These are phyloP conservation scores for Dasyprocta punctata DNA, from an alignment of 2,113 vertebrate species.

Conservation along the genomic window DNA sequence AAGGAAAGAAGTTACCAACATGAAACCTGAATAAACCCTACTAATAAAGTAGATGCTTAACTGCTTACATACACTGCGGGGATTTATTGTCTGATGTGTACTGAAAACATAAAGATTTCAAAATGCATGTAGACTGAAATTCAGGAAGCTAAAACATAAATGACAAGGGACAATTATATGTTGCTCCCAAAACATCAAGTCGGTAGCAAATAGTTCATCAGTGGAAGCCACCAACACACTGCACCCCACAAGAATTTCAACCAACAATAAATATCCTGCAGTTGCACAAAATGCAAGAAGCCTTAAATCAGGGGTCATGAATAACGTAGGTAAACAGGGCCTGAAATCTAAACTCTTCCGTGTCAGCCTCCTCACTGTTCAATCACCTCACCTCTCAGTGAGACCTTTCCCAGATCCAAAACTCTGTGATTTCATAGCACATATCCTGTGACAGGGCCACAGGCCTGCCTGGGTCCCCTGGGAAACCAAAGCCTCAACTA, in stretches of 20 bases:
- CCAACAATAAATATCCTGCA: background rate
- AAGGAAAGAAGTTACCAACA: background rate
- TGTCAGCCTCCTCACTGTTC: background rate
- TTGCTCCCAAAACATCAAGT: background rate
- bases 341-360: background rate
- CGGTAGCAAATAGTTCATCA: background rate
- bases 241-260: background rate
- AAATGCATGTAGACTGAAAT: background rate
- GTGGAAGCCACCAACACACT: background rate
- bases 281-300: background rate
- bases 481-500: background rate
- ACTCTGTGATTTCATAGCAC: background rate
- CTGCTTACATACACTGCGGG: background rate
- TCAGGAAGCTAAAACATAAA: constrained; percentile 19
- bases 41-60: background rate
- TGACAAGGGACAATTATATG: background rate
- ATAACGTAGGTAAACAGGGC: background rate
- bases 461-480: background rate
- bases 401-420: background rate
- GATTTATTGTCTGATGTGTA: background rate
- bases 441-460: background rate
- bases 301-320: background rate
- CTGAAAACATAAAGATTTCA: constrained; percentile 27
- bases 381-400: background rate
- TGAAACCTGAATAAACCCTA: too few species aligned